A percentile compares a stretch with the other conserved stretches of the same genome.
phyloP scores from a whole-genome alignment of 1,140 invertebrate genomes.

The Xylocopa sonorina region DNA sequence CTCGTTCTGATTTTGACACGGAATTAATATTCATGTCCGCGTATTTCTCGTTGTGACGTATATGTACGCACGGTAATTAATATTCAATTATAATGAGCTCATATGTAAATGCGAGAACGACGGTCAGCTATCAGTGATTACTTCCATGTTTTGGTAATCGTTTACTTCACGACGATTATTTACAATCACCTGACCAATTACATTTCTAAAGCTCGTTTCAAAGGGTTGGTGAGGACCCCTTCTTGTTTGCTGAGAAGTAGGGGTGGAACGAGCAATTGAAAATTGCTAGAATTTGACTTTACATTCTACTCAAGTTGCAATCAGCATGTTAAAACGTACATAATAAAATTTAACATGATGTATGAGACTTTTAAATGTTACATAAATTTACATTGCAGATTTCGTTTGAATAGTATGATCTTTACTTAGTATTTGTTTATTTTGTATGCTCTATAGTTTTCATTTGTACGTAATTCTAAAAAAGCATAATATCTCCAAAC shows the following conservation, averaged over 20 bases:
- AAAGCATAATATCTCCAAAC: no score
- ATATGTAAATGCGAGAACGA: constrained; percentile 2
- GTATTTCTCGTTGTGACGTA: neutral
- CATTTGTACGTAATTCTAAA: no score
- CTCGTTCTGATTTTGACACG: constrained; percentile 12
- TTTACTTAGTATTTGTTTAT: no score
- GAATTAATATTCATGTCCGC: constrained; percentile 33
- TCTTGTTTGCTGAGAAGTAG: neutral
- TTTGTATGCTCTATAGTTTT: no score
- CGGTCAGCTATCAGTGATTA: constrained; percentile 13
- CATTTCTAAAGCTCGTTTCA: neutral
- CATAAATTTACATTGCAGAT: no score
- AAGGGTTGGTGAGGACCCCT: neutral
- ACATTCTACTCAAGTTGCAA: no score
- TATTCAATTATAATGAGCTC: constrained; percentile 40
- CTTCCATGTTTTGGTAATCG: constrained; percentile 28
- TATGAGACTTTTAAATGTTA: no score
- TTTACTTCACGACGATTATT: neutral
- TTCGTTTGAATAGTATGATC: no score
- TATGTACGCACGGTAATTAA: constrained; percentile 25
- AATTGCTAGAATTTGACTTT: no score
- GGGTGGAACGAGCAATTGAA: neutral
- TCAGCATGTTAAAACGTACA: no score
- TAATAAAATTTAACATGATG: no score
- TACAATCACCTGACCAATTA: neutral